Evolutionary conservation across 2,888 invertebrate genomes (phyloP), one percentile per base, ranked within the genome.

Genomic region (Onchidella celtica): DNA sequence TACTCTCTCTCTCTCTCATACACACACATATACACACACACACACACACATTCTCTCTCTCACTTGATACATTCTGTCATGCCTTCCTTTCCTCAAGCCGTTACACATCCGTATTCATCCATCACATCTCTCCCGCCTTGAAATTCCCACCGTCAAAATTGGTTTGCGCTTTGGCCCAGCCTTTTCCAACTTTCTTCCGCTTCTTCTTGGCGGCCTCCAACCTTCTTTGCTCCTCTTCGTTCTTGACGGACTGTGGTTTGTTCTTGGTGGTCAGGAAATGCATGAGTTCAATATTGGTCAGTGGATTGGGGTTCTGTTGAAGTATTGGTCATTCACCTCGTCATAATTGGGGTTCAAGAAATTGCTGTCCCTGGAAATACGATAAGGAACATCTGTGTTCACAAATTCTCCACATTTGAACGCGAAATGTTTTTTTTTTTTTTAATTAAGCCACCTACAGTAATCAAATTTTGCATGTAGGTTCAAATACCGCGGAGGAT

Each of bases 231-330:
- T 69, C 69, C 34, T 69, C 69, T 34, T 69, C 69, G 14, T 32
- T 34, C 24, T 69, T 69, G n/a, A 34, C 17, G 17, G 36, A n/a
- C 6, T 27, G 29, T 3, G 69, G 69, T 36, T 69, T 69, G 69
- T 69, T 69, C 69, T 69, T 69, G 40, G 69, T 69, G 36, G 69
- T 69, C 36, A 69, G 40, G 40, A 69, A 69, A n/a, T 69, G 69
- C 69, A 69, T 69, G 17, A 69, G 69, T 27, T 69, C 69, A 2
- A 69, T 69, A 27, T 69, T 69, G 69, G 69, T 66, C n/a, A 66
- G 66, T 21, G 66, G 66, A 27, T 69, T 69, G 36, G 69, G 69
- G 11, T n/a, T 29, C n/a, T n/a, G 36, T 69, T 69, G 69, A 69
- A 69, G 69, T 36, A n/a, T 38, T 69, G 32, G 36, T 27, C 38